Base-by-base conservation (phyloP, 2,113 vertebrate species). In the Syngnathoides biaculeatus region DNA sequence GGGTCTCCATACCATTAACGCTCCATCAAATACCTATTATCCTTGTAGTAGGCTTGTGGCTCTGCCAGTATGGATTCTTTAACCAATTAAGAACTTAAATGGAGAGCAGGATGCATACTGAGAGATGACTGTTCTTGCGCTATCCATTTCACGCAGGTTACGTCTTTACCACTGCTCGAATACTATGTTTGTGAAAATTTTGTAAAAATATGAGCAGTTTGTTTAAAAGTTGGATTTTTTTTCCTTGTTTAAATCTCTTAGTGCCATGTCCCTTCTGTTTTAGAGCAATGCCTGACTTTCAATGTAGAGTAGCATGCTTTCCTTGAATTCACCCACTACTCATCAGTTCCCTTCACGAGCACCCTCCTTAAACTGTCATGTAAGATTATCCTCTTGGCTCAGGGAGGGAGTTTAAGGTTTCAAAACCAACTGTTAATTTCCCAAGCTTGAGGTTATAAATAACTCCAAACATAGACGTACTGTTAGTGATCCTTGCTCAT, bases 21-120 rank as follows among this genome's bases (percentile, higher is more conserved):
- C 72, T 85, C 85, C 84, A 90, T 90, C 90, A 89, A 87, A 92
- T 89, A 91, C 89, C 89, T 85, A 84, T 93, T 90, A 93, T 86
- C 80, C 74, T 75, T 87, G 75, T 76, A 81, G 83, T 73, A 73
- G 88, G 72, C 71, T 86, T 84, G 83, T 80, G 78, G 80, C 84
- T 79, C 78, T 84, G 86, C 79, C 68, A 82, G 70, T 87, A 86
- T 89, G 76, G 86, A 86, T 90, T 75, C 79, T 84, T 87, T 88
- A 83, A 88, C 88, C 82, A 85, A 89, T 91, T 86, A 87, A 64
- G 78, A 63, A 58, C 82, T 81, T 77, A 74, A 84, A 84, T 87
- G 73, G 81, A 77, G 73, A 75, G 69, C 64, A 69, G 69, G 52
- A 69, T 73, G 74, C 71, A 68, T 71, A 69, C 75, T 65, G 52